Conservation (phyloP, 2,797 vertebrate species). For the Chromobotia macracanthus region DNA sequence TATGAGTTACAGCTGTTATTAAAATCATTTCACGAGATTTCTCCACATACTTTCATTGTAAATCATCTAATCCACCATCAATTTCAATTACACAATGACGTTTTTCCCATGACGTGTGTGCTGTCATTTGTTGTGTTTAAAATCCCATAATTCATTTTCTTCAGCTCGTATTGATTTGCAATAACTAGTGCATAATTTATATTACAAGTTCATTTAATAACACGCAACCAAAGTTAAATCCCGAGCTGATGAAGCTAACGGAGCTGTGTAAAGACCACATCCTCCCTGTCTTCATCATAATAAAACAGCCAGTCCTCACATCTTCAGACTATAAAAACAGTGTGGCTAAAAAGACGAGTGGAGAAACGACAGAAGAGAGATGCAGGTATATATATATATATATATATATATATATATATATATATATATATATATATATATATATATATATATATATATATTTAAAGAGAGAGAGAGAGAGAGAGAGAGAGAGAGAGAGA, state of each 20-base stretch:
- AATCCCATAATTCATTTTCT: too few relatives aligned
- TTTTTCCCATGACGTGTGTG: background rate
- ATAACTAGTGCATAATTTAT: too few relatives aligned
- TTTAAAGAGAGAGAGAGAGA: too few relatives aligned
- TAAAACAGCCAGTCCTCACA: constrained; percentile 26
- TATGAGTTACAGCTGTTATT: background rate
- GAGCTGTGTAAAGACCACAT: background rate
- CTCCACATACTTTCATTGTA: too few relatives aligned
- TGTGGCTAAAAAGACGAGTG: constrained; percentile 16
- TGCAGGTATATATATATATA: constrained; percentile 31
- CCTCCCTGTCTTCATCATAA: constrained; percentile 24
- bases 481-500: too few relatives aligned
- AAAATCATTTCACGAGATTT: background rate
- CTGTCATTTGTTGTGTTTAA: background rate
- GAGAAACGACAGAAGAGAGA: too few relatives aligned
- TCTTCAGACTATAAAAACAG: constrained; percentile 43
- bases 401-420: too few relatives aligned
- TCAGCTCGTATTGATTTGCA: too few relatives aligned
- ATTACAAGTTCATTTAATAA: background rate
- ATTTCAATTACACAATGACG: background rate
- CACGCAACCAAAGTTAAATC: background rate
- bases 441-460: too few relatives aligned
- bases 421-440: too few relatives aligned
- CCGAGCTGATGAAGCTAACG: background rate
- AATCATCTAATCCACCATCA: too few relatives aligned